Evolutionary conservation across 2,797 vertebrate genomes (phyloP).

Genomic region (Rhadinocentrus ornatus): DNA sequence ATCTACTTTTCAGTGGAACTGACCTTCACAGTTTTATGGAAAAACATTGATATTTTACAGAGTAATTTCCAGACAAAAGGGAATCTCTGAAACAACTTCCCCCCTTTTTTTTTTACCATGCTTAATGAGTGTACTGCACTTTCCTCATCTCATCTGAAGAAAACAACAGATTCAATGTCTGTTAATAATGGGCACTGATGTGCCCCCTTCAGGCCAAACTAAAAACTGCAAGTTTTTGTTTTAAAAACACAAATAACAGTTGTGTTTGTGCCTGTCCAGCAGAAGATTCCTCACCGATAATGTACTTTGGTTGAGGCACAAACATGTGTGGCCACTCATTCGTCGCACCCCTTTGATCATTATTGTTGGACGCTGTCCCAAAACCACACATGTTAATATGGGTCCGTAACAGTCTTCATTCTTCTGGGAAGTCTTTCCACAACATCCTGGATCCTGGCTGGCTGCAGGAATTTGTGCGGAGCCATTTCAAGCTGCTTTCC

Average conservation of each 20-base stretch:
- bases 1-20: constrained; percentile 31
- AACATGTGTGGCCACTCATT: background rate
- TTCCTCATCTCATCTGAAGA: background rate
- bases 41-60: background rate
- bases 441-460: background rate
- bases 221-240: constrained; percentile 16
- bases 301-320: background rate
- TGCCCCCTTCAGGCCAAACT: constrained; percentile 26
- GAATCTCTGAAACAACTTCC: constrained; percentile 16
- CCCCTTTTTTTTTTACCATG: background rate
- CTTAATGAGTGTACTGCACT: background rate
- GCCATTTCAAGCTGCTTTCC: constrained; percentile 43
- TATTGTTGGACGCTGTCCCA: constrained; percentile 1
- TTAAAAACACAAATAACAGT: background rate
- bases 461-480: constrained; percentile 57
- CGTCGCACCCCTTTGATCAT: constrained; percentile 1
- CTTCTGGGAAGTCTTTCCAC: constrained; percentile 1
- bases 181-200: background rate
- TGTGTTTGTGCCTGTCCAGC: constrained; percentile 31
- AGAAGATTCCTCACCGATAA: constrained; percentile 15
- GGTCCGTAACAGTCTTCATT: background rate
- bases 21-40: background rate
- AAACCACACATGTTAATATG: background rate
- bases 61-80: constrained; percentile 3
- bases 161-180: constrained; percentile 1